These are phyloP conservation scores for Caerostris extrusa DNA, from an alignment of 1,140 invertebrate genomes.

Conservation along the genomic window DNA sequence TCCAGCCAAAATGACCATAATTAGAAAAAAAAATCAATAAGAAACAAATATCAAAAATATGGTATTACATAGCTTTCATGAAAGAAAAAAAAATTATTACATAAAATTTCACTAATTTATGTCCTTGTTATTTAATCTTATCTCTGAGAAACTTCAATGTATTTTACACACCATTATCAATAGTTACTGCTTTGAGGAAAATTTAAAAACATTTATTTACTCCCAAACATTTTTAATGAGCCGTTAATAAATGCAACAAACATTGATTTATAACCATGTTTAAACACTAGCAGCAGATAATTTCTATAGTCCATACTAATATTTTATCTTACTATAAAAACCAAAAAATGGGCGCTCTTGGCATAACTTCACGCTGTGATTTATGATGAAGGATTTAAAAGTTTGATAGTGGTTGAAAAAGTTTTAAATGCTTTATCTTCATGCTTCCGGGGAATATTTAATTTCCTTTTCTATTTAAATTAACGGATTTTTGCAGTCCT, in stretches of 20 bases:
- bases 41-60: no score
- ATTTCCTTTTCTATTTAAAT: conserved; percentile 58
- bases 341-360: neutral
- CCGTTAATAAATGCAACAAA: neutral
- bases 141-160: no score
- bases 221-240: neutral
- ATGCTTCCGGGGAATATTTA: conserved; percentile 30
- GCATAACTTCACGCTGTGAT: neutral
- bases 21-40: no score
- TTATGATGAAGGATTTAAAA: conserved; percentile 34
- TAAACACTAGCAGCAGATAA: neutral
- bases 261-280: neutral
- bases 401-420: conserved; percentile 8
- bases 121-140: no score
- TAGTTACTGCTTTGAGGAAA: no score
- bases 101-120: no score
- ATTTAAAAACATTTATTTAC: neutral
- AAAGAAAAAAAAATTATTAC: no score
- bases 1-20: no score
- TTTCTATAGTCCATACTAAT: neutral
- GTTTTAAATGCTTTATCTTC: conserved; percentile 27
- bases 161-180: no score
- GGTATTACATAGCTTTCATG: no score
- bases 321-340: neutral
- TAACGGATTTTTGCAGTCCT: conserved; percentile 39